A percentile compares a stretch with the other conserved stretches of the same genome.
These are phyloP conservation scores for Malurus elegans DNA, from an alignment of 2,113 vertebrate genomes.

Conservation along the genomic window DNA sequence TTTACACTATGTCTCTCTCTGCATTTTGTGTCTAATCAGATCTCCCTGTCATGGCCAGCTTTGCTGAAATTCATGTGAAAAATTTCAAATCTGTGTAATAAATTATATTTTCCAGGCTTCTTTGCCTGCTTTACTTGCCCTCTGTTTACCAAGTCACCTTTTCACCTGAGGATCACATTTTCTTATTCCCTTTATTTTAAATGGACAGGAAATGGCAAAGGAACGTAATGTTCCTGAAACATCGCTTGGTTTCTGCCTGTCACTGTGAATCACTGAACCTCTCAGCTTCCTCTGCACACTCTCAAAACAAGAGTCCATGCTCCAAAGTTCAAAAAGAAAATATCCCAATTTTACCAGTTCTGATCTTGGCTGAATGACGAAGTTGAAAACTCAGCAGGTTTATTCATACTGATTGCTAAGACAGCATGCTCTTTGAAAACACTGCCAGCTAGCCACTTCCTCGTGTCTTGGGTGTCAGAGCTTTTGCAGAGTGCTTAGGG, in stretches of 20 bases:
- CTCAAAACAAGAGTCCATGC: neutral
- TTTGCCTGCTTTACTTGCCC: neutral
- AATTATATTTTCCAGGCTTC: neutral
- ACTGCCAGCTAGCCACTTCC: neutral
- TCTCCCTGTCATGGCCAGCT: neutral
- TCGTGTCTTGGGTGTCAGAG: neutral
- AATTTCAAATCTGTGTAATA: neutral
- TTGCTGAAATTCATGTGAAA: neutral
- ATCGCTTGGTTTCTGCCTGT: neutral
- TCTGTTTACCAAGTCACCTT: neutral
- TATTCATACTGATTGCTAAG: neutral
- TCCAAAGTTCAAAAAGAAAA: neutral
- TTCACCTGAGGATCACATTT: neutral
- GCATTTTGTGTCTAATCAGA: slow-evolving; percentile 2
- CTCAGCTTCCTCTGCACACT: neutral
- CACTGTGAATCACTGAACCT: neutral
- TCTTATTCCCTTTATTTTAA: neutral
- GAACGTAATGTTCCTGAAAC: neutral
- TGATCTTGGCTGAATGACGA: neutral
- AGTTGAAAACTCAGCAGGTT: neutral
- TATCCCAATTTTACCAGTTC: neutral
- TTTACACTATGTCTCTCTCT: neutral
- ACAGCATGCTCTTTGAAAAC: neutral
- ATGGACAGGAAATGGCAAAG: neutral
- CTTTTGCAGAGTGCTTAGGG: neutral